Conservation (phyloP, 2,113 vertebrate genomes). For the Menidia beryllina region DNA sequence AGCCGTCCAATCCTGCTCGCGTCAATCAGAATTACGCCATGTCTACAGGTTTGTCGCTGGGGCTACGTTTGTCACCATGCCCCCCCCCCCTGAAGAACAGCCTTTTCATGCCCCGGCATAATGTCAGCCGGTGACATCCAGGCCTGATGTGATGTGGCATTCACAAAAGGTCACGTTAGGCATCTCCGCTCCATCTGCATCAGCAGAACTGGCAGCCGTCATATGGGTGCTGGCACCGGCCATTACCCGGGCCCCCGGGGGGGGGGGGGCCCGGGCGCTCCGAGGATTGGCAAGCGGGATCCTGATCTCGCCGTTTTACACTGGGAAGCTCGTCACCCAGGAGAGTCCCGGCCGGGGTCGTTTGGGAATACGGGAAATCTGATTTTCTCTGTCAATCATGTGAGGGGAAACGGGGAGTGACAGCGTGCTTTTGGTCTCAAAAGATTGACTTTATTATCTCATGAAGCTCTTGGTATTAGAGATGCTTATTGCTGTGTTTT, state of each 20-base stretch:
- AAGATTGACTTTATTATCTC: slow-evolving; percentile 43
- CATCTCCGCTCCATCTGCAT: slow-evolving; percentile 77
- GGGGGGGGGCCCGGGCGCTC: slow-evolving; percentile 59
- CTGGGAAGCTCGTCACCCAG: slow-evolving; percentile 2
- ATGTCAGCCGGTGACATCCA: slow-evolving; percentile 80
- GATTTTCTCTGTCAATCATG: slow-evolving; percentile 40
- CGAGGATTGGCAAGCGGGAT: slow-evolving; percentile 71
- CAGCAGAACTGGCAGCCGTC: slow-evolving; percentile 80
- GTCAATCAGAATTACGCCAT: slow-evolving; percentile 78
- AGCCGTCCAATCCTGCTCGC: slow-evolving; percentile 39
- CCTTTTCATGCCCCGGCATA: slow-evolving; percentile 80
- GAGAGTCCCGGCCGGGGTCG: slow-evolving; percentile 17
- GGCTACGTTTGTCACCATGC: slow-evolving; percentile 70
- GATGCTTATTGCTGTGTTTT: slow-evolving; percentile 9
- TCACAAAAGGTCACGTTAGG: slow-evolving; percentile 84
- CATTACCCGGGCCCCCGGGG: slow-evolving; percentile 75
- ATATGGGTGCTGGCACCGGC: slow-evolving; percentile 80
- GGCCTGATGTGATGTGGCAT: slow-evolving; percentile 83
- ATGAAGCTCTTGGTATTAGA: slow-evolving; percentile 24
- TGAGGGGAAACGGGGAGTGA: background rate
- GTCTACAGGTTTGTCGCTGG: slow-evolving; percentile 74
- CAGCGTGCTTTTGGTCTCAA: slow-evolving; percentile 32
- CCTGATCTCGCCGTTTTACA: slow-evolving; percentile 70
- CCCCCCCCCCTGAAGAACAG: slow-evolving; percentile 72
- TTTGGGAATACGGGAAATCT: slow-evolving; percentile 34